Evolutionary conservation across 2,797 vertebrate genomes (phyloP), one percentile per base, ranked within the genome.

Genomic region (Buceros bicornis): DNA sequence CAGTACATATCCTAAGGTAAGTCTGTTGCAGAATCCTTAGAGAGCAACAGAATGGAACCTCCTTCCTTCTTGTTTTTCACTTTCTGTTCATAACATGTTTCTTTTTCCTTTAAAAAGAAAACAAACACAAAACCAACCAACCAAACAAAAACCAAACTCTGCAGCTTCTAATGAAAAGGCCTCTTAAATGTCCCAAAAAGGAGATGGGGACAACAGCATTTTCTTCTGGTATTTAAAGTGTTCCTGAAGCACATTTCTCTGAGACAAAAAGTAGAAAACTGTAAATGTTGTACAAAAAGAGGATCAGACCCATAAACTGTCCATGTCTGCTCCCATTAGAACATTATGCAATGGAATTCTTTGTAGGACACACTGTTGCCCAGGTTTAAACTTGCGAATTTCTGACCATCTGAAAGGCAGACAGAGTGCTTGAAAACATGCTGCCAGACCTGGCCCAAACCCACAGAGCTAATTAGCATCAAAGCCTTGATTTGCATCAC

Each of bases 201-300:
- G 94, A 94, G 31, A 88, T 13, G 51, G 43, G 90, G 93, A 3
- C 28, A 65, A 18, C 35, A 16, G 13, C 18, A 20, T 60, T 93
- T 95, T 93, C 57, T 79, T 81, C 61, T 91, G 54, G 82, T 88
- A 31, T 90, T 94, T 95, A 25, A 91, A 92, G 35, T 22, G 19
- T 62, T 93, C 20, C 43, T 70, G 66, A 71, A 77, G 43, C 22
- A 8, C 77, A 18, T 60, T 91, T 79, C 24, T 77, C 48, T 87
- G 57, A 89, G 81, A 64, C 56, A 2, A 89, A 3, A 94, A 82
- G 82, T 29, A 79, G 82, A 94, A 92, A 80, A 94, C 91, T 93
- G 73, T 96, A 91, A 80, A 90, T 85, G 62, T 95, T 95, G 47
- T 87, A 56, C 54, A 84, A 43, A 88, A 76, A 66, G 73, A 87